Percentiles rank a stretch among this genome's conserved stretches.
These are phyloP conservation scores for Hydraecia micacea DNA, from an alignment of 2,888 invertebrate genomes.

Conservation along the genomic window DNA sequence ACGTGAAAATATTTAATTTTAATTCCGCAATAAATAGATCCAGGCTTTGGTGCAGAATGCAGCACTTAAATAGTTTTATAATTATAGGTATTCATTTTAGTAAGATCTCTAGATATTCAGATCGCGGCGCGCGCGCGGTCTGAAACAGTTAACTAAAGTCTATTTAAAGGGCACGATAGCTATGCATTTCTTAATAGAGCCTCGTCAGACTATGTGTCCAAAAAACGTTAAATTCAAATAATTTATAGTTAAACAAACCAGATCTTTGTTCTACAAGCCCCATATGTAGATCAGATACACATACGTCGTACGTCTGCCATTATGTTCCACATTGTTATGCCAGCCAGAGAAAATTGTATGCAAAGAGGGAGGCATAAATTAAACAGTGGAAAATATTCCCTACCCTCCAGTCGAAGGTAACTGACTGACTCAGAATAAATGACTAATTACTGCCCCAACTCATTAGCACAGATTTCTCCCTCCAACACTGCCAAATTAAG, in stretches of 20 bases:
- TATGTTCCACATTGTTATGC: constrained; percentile 57
- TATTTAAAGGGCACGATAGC: not conserved
- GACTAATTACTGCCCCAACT: constrained; percentile 70
- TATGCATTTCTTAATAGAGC: constrained; percentile 9
- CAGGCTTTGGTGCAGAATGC: no score
- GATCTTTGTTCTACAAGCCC: constrained; percentile 21
- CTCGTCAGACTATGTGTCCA: constrained; percentile 12
- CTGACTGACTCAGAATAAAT: constrained; percentile 70
- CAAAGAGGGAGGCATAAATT: constrained; percentile 59
- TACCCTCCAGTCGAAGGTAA: constrained; percentile 62
- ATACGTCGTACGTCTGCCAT: constrained; percentile 25
- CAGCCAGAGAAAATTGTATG: constrained; percentile 58
- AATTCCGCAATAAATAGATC: no score
- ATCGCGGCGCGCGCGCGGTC: no score
- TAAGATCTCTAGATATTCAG: no score
- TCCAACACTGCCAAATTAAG: constrained; percentile 60
- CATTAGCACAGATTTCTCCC: constrained; percentile 68
- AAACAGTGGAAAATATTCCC: constrained; percentile 62
- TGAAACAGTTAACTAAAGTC: not conserved
- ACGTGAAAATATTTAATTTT: no score
- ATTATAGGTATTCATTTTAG: not conserved
- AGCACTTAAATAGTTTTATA: no score
- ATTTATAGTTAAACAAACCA: constrained; percentile 39
- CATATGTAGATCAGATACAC: constrained; percentile 8
- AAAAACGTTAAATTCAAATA: constrained; percentile 49